Percentiles rank a stretch among this genome's conserved stretches.
These are phyloP conservation scores for Diaphora mendica DNA, from an alignment of 2,888 invertebrate species.

Conservation along the genomic window DNA sequence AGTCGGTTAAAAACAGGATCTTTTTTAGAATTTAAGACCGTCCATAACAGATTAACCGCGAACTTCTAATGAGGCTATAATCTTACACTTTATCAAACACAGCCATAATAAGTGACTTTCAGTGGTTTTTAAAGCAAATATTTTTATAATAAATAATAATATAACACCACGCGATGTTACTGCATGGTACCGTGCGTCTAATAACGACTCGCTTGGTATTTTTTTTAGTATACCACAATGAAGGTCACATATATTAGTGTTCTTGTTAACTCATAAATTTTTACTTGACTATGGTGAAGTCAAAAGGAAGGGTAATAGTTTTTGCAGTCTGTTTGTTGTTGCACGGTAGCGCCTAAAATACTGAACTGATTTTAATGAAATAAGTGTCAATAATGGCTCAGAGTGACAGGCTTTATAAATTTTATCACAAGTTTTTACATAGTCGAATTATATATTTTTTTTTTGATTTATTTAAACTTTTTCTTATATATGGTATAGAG, in stretches of 20 bases:
- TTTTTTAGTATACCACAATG: neutral
- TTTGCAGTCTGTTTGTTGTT: too few species aligned
- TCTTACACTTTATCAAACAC: neutral
- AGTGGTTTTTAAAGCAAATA: neutral
- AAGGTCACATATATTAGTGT: conserved; percentile 1
- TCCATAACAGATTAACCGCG: neutral
- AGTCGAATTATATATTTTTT: too few species aligned
- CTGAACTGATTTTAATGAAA: too few species aligned
- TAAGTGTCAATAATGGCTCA: too few species aligned
- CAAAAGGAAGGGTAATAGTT: too few species aligned
- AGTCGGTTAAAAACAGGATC: too few species aligned
- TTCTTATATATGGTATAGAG: too few species aligned
- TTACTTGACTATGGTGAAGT: neutral
- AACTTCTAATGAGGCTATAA: neutral
- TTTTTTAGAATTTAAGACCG: too few species aligned
- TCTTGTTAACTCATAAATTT: neutral
- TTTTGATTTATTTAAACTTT: too few species aligned
- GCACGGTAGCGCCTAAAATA: too few species aligned
- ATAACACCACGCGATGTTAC: neutral
- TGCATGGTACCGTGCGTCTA: neutral
- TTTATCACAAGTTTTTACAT: too few species aligned
- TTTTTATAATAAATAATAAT: conserved; percentile 1
- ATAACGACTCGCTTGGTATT: neutral
- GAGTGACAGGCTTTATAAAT: too few species aligned
- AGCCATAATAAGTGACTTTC: neutral